A percentile compares a stretch with the other conserved stretches of the same genome.
phyloP scores from a whole-genome alignment of 2,888 invertebrate species.

The Agonum fuliginosum region DNA sequence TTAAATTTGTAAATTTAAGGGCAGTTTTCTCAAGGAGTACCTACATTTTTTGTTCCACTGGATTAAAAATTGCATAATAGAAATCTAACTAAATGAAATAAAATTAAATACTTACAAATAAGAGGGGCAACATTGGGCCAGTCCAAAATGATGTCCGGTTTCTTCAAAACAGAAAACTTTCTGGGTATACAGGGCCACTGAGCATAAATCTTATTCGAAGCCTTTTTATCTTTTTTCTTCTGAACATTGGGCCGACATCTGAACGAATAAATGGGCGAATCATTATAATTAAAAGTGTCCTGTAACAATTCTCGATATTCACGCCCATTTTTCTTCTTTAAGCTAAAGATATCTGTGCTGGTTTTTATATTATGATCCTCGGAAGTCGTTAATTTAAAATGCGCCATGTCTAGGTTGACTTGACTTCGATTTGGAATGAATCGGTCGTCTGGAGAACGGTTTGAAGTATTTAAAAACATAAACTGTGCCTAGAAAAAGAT shows the following conservation, averaged over 20 bases:
- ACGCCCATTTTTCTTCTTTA: neutral
- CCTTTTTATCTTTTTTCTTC: neutral
- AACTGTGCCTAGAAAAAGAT: neutral
- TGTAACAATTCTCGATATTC: constrained; percentile 34
- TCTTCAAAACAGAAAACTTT: neutral
- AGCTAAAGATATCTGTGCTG: constrained; percentile 35
- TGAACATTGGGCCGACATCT: neutral
- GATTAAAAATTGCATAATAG: neutral
- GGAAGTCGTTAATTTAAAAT: constrained; percentile 22
- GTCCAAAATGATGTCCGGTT: constrained; percentile 19
- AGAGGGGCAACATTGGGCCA: neutral
- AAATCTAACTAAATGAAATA: neutral
- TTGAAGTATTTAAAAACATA: constrained; percentile 40
- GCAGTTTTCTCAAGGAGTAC: too few relatives aligned
- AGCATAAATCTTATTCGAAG: neutral
- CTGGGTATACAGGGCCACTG: constrained; percentile 5
- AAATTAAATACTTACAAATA: constrained; percentile 5
- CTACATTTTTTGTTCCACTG: too few relatives aligned
- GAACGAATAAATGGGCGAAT: constrained; percentile 22
- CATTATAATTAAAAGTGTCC: constrained; percentile 22
- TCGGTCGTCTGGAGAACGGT: constrained; percentile 21
- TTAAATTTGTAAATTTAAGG: too few relatives aligned
- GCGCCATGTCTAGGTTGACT: constrained; percentile 12
- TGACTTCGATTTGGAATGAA: constrained; percentile 42
- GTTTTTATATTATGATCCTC: neutral